Evolutionary conservation across 2,888 invertebrate genomes (phyloP).

Genomic region (Eulithis prunata): DNA sequence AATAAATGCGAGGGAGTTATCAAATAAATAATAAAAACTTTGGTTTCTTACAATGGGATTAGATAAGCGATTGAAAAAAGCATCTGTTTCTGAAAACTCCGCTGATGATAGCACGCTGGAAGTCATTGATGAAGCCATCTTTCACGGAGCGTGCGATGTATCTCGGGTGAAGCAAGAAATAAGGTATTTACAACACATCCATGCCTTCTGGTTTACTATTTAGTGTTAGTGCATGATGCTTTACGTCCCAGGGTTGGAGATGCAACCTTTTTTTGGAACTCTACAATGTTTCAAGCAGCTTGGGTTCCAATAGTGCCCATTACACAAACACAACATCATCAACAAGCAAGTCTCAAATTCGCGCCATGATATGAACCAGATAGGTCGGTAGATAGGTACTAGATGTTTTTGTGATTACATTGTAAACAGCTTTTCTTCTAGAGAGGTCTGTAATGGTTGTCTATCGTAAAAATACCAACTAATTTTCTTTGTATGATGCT

Average conservation of each 20-base stretch:
- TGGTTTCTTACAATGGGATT: conserved; percentile 40
- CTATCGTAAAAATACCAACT: too few relatives aligned
- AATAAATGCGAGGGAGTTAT: conserved; percentile 46
- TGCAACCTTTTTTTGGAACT: not conserved
- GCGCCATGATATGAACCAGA: conserved; percentile 3
- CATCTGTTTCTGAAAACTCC: conserved; percentile 30
- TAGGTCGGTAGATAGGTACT: not conserved
- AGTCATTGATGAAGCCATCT: conserved; percentile 44
- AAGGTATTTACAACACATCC: conserved; percentile 32
- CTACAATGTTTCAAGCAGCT: not conserved
- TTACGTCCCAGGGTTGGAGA: not conserved
- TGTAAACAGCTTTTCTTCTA: not conserved
- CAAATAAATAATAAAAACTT: conserved; percentile 39
- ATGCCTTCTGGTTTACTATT: not conserved
- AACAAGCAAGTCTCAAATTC: conserved; percentile 1
- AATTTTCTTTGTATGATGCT: too few relatives aligned
- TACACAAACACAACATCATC: conserved; percentile 12
- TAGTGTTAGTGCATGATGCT: not conserved
- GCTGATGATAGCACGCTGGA: conserved; percentile 46
- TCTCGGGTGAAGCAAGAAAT: conserved; percentile 41
- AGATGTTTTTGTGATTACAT: not conserved
- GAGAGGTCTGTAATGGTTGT: not conserved
- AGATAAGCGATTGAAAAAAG: conserved; percentile 40
- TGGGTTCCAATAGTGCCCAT: not conserved
- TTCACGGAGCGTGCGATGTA: conserved; percentile 36